A percentile compares a stretch with the other conserved stretches of the same genome.
phyloP scores from a whole-genome alignment of 2,888 invertebrate genomes.

The Calameuta idolon region DNA sequence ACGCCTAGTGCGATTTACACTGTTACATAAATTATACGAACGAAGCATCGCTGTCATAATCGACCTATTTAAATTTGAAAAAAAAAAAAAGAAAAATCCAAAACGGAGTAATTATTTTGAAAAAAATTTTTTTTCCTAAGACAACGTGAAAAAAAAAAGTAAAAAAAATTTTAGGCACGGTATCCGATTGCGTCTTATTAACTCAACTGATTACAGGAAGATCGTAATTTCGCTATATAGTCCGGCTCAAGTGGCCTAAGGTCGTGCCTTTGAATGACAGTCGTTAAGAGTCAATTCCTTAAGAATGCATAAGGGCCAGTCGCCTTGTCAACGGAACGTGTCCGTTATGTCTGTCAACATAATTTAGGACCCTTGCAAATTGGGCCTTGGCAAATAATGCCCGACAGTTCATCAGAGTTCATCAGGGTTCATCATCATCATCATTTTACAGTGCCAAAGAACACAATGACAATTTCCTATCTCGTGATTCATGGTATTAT shows the following conservation, averaged over 20 bases:
- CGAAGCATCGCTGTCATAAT: too few species aligned
- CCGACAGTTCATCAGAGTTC: neutral
- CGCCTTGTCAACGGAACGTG: neutral
- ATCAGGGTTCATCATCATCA: too few species aligned
- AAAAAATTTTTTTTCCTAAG: too few species aligned
- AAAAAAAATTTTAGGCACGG: neutral
- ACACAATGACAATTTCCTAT: neutral
- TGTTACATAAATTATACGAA: neutral
- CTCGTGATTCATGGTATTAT: neutral
- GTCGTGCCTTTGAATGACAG: neutral
- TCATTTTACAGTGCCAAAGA: too few species aligned
- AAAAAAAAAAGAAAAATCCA: neutral
- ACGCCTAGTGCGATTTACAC: neutral
- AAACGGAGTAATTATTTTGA: neutral
- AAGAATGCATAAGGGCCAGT: neutral
- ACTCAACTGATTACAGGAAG: constrained; percentile 9
- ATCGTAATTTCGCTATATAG: constrained; percentile 9
- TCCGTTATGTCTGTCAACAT: neutral
- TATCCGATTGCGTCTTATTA: neutral
- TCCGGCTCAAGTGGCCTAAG: neutral
- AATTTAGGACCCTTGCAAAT: neutral
- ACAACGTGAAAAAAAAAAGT: neutral
- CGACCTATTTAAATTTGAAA: constrained; percentile 4
- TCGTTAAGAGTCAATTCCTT: neutral
- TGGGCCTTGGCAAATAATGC: neutral